Evolutionary conservation across 2,888 invertebrate species (phyloP), one percentile per base, ranked within the genome.

Genomic region (Epinotia nisella): DNA sequence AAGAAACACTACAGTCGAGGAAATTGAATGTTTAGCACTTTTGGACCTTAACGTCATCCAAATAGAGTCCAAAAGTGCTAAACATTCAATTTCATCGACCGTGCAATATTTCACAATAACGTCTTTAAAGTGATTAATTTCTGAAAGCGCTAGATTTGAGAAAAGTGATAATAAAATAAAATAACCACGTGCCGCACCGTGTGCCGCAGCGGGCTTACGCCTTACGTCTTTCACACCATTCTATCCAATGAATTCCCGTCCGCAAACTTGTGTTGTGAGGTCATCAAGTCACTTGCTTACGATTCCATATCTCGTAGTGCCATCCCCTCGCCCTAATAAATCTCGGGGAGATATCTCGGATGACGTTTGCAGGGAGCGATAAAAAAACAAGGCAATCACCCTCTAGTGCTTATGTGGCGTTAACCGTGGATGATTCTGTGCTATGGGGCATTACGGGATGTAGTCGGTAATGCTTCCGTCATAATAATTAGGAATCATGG

Each of bases 331-430:
- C 35, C 59, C 74, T 78, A 76, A 87, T 87, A 88, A 87, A 86
- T 88, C 78, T 78, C 77, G 74, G 76, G 76, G 70, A 76, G 78
- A 81, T 76, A 80, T 82, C 80, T 78, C 80, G 35, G 81, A 79
- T 81, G 80, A 79, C 82, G 78, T 81, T 79, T 77, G 78, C 74
- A 82, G 82, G 85, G 87, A 81, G 79, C 83, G 79, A 85, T 86
- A 88, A 88, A 88, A 85, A 82, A 80, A 85, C 83, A 53, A 83
- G 81, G 80, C 82, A 80, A 85, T 82, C 83, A 79, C 75, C 81
- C 82, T n/a, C n/a, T 83, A 84, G 81, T 82, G 84, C 83, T 82
- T 82, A 82, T 79, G 80, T 82, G 80, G 81, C 85, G 86, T 85
- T 19, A 82, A 83, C 83, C 81, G 80, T 83, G 83, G 80, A 80